Conservation (phyloP, 2,113 vertebrate genomes). For the Romanogobio albipinnatus region DNA sequence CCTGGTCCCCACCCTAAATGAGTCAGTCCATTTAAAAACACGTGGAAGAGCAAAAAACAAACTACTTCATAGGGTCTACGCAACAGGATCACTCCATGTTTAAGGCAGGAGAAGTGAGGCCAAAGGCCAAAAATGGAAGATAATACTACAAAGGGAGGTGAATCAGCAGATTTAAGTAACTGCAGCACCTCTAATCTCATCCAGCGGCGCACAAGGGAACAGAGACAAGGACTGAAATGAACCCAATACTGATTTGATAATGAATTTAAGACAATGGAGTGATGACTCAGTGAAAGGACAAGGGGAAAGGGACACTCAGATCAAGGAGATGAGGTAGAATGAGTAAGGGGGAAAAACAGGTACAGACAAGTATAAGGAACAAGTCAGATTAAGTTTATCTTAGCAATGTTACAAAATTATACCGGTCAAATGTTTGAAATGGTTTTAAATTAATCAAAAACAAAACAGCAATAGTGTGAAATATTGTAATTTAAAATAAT, state of each 20-base stretch:
- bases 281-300: conserved; percentile 2
- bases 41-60: neutral
- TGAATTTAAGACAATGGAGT: neutral
- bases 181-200: neutral
- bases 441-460: neutral
- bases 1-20: conserved; percentile 34
- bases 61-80: neutral
- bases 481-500: too few relatives aligned
- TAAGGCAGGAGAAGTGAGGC: conserved; percentile 18
- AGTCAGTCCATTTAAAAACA: conserved; percentile 22
- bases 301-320: conserved; percentile 14
- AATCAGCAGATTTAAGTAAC: neutral
- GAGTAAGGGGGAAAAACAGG: neutral
- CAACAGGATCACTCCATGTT: neutral
- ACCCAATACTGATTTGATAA: neutral
- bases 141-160: conserved; percentile 23
- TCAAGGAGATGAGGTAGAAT: neutral
- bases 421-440: neutral
- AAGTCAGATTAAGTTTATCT: neutral
- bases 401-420: neutral
- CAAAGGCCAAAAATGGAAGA: neutral
- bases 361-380: neutral
- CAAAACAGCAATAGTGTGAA: too few relatives aligned
- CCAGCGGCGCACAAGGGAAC: neutral
- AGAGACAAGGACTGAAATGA: conserved; percentile 17